Base-by-base conservation (phyloP, 2,888 invertebrate species). In the Diplolepis rosae region DNA sequence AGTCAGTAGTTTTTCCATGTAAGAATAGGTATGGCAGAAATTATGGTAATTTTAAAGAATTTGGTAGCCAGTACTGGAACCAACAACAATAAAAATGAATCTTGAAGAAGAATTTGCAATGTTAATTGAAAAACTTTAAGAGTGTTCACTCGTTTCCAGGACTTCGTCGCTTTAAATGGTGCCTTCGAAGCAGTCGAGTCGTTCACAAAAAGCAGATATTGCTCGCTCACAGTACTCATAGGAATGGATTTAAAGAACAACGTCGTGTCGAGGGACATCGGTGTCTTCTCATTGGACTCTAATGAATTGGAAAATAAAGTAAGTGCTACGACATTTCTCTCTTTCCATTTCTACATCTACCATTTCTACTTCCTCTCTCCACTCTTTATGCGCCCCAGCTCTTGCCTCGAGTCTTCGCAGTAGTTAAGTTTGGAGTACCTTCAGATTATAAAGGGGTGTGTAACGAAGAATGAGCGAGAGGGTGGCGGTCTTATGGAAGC, bases 261-360 rank as follows among this genome's bases (percentile, higher is more conserved):
- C 0, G 84, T 86, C 42, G 88, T 93, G 4, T 84, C 87, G 65
- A 90, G 94, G 68, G 94, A 95, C 84, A 82, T 92, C 0, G 94
- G 92, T 0, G 82, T 94, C 1, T 91, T 92, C 56, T 85, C 84
- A 67, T 80, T 81, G 76, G 73, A 71, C 42, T 54, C 72, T 71
- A 75, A 82, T 78, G 77, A 79, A 73, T 75, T 84, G 74, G 80
- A 79, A 78, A 80, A 79, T 75, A 83, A 81, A 77, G 87, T 86
- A 75, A 82, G 86, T 79, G 74, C 74, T 72, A 71, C 66, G 61
- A 51, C 70, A 71, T 72, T 75, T 72, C 69, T 45, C 61, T 69
- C 65, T 61, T 70, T 28, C 61, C 61, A 32, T 54, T 54, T 54
- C 54, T 54, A 18, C 32, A 15, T 54, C 52, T 32, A n/a, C 35